Base-by-base conservation (phyloP, 2,113 vertebrate genomes). In the Gymnarchus niloticus region DNA sequence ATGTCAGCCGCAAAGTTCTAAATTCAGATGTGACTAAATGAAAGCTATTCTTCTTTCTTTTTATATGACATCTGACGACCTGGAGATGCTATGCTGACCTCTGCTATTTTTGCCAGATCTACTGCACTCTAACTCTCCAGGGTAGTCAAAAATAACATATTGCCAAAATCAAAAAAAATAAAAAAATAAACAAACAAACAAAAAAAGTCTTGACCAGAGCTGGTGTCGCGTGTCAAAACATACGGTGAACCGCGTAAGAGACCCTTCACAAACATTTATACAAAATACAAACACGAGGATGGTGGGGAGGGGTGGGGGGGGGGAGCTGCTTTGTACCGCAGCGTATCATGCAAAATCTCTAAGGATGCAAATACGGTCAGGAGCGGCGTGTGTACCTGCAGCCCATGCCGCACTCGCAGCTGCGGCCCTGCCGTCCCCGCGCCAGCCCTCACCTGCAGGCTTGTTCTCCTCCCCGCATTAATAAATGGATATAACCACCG, bases 21-120 rank as follows among this genome's bases (percentile, higher is more conserved):
- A 92, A 91, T 88, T n/a, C 52, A 56, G 87, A 87, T 49, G 86
- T 21, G 48, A 86, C 85, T 86, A 89, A 90, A 89, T 90, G 89
- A 84, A 89, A 88, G 89, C 65, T 85, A 77, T 59, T 86, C 89
- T 56, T 25, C 80, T 33, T 82, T 82, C 51, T 28, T 33, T 54
- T 89, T 90, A 84, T 90, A 93, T 78, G 93, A 94, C 91, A 93
- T 88, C 83, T 87, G 90, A 89, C 92, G 90, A 91, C 90, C 84
- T 81, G 89, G 87, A 85, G 86, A 89, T 3, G 33, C 90, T 88
- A 86, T 81, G 88, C 90, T 83, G 87, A 90, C 89, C 87, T 73
- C 83, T n/a, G 76, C 85, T 91, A 57, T 87, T 85, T 88, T 41
- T 73, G 83, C 83, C 61, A 89, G 88, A 52, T 37, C 87, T 90